Percentiles rank a stretch among this genome's conserved stretches.
These are phyloP conservation scores for Clanis bilineata DNA, from an alignment of 2,888 invertebrate genomes.

Conservation along the genomic window DNA sequence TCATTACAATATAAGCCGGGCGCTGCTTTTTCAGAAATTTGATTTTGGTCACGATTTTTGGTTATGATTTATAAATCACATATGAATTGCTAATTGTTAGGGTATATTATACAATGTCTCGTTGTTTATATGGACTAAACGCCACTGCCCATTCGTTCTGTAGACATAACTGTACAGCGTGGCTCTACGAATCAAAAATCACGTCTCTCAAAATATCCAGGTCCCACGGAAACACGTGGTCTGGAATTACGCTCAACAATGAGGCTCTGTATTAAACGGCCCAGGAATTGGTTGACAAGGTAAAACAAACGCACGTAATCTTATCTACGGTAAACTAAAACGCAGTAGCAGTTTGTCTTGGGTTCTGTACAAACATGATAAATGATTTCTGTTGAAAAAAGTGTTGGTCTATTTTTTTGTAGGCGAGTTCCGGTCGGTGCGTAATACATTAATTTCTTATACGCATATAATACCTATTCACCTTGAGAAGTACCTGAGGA, in stretches of 20 bases:
- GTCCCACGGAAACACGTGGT: slow-evolving; percentile 54
- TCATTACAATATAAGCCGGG: too few species aligned
- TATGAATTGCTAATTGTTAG: too few species aligned
- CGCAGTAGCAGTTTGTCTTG: slow-evolving; percentile 81
- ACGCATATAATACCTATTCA: slow-evolving; percentile 80
- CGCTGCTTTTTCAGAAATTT: too few species aligned
- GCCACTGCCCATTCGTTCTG: too few species aligned
- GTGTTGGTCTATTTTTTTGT: slow-evolving; percentile 71
- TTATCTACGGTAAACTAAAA: slow-evolving; percentile 79
- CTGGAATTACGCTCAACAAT: slow-evolving; percentile 65
- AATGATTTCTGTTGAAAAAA: slow-evolving; percentile 78
- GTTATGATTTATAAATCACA: too few species aligned
- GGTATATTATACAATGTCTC: too few species aligned
- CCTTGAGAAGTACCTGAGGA: slow-evolving; percentile 82
- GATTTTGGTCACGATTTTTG: too few species aligned
- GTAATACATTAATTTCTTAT: slow-evolving; percentile 69
- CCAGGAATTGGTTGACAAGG: slow-evolving; percentile 73
- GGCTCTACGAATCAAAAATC: too few species aligned
- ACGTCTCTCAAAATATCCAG: slow-evolving; percentile 40
- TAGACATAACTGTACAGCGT: too few species aligned
- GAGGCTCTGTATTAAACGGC: slow-evolving; percentile 73
- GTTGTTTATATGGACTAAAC: too few species aligned
- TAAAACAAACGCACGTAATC: slow-evolving; percentile 77
- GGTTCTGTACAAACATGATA: slow-evolving; percentile 79
- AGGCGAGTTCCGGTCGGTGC: slow-evolving; percentile 76